These are phyloP conservation scores for Aphelenchoides avenae DNA, from an alignment of 1,140 invertebrate species.

Conservation along the genomic window DNA sequence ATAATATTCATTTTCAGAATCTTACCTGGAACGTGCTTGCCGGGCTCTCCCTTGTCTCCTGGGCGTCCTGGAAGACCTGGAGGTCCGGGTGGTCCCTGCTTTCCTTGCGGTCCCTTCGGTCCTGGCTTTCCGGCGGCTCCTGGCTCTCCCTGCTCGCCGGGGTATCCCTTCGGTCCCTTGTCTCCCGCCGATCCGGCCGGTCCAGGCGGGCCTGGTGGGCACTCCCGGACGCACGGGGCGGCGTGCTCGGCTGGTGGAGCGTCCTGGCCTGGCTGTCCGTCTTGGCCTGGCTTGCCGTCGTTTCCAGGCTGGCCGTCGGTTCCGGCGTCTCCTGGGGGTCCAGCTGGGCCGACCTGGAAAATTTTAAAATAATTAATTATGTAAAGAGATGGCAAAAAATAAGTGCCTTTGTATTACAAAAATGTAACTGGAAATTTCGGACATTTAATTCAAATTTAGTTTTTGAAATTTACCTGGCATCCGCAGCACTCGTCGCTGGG, in stretches of 20 bases:
- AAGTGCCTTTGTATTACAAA: no score
- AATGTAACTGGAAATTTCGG: no score
- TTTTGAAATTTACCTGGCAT: no score
- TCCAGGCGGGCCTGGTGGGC: slow-evolving; percentile 68
- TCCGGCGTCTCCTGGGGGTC: slow-evolving; percentile 63
- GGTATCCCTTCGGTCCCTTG: slow-evolving; percentile 57
- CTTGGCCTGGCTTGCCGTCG: slow-evolving; percentile 47
- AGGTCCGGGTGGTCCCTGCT: slow-evolving; percentile 67
- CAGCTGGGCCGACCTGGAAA: slow-evolving; percentile 69
- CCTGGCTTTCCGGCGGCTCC: slow-evolving; percentile 45
- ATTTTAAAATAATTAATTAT: no score
- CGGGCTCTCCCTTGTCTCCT: no score
- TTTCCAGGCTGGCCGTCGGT: slow-evolving; percentile 60
- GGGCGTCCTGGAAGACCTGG: slow-evolving; percentile 71
- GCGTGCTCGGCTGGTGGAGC: slow-evolving; percentile 68
- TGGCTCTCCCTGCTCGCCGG: slow-evolving; percentile 52
- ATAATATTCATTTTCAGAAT: slow-evolving; percentile 25
- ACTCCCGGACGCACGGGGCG: slow-evolving; percentile 71
- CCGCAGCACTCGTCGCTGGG: slow-evolving; percentile 27
- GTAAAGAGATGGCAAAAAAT: no score
- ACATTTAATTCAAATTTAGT: no score
- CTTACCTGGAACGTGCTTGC: no score
- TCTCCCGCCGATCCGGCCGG: slow-evolving; percentile 58
- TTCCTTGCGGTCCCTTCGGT: slow-evolving; percentile 36
- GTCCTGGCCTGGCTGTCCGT: slow-evolving; percentile 76